phyloP scores from a whole-genome alignment of 2,888 invertebrate species.

The Emesis castigata region DNA sequence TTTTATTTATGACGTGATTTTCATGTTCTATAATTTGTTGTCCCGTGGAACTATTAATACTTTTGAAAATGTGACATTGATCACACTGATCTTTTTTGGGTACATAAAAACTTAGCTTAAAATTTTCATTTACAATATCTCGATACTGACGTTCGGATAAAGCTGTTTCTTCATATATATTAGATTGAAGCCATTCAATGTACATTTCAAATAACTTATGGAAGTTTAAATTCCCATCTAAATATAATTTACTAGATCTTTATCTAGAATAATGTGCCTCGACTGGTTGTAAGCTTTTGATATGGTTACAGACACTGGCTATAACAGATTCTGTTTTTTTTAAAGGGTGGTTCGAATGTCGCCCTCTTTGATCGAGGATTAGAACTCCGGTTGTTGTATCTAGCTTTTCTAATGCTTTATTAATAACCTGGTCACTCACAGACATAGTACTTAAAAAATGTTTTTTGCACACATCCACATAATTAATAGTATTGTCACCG shows the following conservation, averaged over 20 bases:
- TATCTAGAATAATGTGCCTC: neutral
- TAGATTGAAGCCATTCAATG: neutral
- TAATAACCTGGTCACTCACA: slow-evolving; percentile 17
- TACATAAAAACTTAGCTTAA: neutral
- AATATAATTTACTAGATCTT: neutral
- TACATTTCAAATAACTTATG: neutral
- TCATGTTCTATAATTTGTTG: neutral
- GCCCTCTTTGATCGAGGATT: no score
- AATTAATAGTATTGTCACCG: slow-evolving; percentile 4
- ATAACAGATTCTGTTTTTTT: neutral
- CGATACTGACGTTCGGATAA: neutral
- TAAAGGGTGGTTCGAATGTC: no score
- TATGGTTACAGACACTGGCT: neutral
- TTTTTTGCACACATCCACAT: slow-evolving; percentile 22
- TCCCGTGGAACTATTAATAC: neutral
- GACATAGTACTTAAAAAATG: slow-evolving; percentile 6
- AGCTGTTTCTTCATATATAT: neutral
- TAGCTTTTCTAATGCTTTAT: neutral
- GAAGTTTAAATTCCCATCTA: neutral
- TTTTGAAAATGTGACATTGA: neutral
- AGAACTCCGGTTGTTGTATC: no score
- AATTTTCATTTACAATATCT: neutral
- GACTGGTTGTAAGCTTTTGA: neutral
- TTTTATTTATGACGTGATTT: neutral
- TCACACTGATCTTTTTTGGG: neutral